Evolutionary conservation across 2,113 vertebrate genomes (phyloP).

Genomic region (Puma concolor): DNA sequence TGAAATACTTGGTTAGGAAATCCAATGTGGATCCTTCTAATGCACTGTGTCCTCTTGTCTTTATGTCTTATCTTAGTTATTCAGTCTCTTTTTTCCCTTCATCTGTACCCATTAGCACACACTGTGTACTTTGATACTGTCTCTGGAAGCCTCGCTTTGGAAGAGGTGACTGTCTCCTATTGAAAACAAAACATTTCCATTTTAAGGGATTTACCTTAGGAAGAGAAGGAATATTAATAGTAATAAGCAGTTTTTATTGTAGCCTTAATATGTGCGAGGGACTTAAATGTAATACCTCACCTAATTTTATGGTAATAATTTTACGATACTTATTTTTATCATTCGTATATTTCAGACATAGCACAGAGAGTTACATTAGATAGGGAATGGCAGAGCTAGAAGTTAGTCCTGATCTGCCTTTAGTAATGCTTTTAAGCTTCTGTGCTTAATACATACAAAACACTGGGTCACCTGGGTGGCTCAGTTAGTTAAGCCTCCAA

Average conservation of each 20-base stretch:
- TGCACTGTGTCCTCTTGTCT: neutral
- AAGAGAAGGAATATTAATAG: neutral
- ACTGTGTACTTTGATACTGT: neutral
- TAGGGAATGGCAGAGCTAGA: neutral
- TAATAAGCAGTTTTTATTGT: neutral
- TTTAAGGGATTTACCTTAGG: neutral
- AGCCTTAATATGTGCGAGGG: neutral
- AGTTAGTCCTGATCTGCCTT: neutral
- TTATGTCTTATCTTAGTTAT: neutral
- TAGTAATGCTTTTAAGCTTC: neutral
- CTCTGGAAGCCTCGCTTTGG: neutral
- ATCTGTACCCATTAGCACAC: neutral
- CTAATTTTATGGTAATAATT: neutral
- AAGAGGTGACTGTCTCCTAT: neutral
- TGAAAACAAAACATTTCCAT: neutral
- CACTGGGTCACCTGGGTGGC: no score
- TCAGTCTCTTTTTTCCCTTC: neutral
- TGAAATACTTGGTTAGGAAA: neutral
- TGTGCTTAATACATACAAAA: neutral
- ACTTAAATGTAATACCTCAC: neutral
- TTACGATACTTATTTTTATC: neutral
- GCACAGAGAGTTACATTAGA: neutral
- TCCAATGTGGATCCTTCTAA: neutral
- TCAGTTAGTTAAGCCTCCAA: no score
- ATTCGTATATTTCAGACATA: neutral